Evolutionary conservation across 2,888 invertebrate species (phyloP).

Genomic region (Eurytoma adleriae): DNA sequence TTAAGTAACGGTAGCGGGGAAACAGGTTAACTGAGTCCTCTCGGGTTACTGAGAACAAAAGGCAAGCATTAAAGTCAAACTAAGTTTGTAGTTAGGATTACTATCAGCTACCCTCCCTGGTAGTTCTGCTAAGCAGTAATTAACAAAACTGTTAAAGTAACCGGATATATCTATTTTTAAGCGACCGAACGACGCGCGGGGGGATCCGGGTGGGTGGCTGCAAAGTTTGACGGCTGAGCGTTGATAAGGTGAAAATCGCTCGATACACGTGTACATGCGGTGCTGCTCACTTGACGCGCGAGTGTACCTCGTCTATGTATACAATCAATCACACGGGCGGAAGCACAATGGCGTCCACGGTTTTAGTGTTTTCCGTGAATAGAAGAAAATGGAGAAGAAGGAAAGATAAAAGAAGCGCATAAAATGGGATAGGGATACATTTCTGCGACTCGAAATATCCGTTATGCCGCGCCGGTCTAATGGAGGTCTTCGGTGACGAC

Average conservation of each 20-base stretch:
- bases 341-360: no score
- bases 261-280: no score
- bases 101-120: constrained; percentile 44
- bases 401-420: neutral
- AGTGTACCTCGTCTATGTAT: neutral
- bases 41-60: constrained; percentile 49
- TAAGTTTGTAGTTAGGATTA: constrained; percentile 54
- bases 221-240: no score
- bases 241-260: no score
- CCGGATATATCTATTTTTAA: constrained; percentile 7
- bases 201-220: no score
- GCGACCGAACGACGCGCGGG: neutral
- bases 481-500: neutral
- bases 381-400: neutral
- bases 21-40: constrained; percentile 50
- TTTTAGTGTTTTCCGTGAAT: no score
- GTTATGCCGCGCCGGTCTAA: neutral
- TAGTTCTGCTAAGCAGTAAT: constrained; percentile 52
- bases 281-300: neutral
- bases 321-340: no score
- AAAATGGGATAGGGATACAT: neutral
- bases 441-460: constrained; percentile 3
- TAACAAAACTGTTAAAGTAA: constrained; percentile 51
- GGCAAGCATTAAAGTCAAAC: constrained; percentile 57
- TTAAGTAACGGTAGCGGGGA: constrained; percentile 50